phyloP scores from a whole-genome alignment of 2,113 vertebrate genomes.

The Kryptolebias marmoratus region DNA sequence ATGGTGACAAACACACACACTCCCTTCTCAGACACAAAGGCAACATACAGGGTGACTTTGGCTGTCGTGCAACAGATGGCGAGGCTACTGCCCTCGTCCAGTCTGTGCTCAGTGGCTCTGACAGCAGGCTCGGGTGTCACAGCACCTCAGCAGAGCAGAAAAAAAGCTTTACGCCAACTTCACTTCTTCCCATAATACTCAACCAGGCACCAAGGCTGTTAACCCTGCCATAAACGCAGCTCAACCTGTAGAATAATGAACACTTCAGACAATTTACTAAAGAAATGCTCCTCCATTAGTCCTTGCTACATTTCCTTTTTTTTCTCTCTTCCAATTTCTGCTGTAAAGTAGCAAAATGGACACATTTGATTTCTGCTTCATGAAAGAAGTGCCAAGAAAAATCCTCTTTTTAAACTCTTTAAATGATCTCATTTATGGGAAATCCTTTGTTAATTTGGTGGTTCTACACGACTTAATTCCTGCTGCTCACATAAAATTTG shows the following conservation, averaged over 20 bases:
- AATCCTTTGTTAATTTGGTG: neutral
- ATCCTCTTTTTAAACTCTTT: neutral
- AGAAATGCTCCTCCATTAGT: neutral
- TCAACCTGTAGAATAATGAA: slow-evolving; percentile 31
- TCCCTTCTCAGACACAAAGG: slow-evolving; percentile 18
- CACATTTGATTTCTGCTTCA: neutral
- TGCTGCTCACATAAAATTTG: neutral
- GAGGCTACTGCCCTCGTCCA: slow-evolving; percentile 66
- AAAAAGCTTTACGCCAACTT: slow-evolving; percentile 45
- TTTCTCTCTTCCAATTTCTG: neutral
- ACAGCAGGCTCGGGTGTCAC: slow-evolving; percentile 60
- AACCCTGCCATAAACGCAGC: slow-evolving; percentile 47
- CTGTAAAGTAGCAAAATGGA: neutral
- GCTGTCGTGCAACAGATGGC: slow-evolving; percentile 75
- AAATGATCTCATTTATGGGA: fast-evolving
- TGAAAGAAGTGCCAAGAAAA: neutral
- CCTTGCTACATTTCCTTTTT: neutral
- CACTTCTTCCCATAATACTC: slow-evolving; percentile 46
- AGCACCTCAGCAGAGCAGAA: slow-evolving; percentile 55
- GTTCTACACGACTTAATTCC: fast-evolving
- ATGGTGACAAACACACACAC: slow-evolving; percentile 6
- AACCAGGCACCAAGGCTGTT: slow-evolving; percentile 44
- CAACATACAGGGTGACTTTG: slow-evolving; percentile 73
- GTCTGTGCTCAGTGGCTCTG: slow-evolving; percentile 50
- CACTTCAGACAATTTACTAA: slow-evolving; percentile 13